These are phyloP conservation scores for Gymnogyps californianus DNA, from an alignment of 2,113 vertebrate genomes.

Conservation along the genomic window DNA sequence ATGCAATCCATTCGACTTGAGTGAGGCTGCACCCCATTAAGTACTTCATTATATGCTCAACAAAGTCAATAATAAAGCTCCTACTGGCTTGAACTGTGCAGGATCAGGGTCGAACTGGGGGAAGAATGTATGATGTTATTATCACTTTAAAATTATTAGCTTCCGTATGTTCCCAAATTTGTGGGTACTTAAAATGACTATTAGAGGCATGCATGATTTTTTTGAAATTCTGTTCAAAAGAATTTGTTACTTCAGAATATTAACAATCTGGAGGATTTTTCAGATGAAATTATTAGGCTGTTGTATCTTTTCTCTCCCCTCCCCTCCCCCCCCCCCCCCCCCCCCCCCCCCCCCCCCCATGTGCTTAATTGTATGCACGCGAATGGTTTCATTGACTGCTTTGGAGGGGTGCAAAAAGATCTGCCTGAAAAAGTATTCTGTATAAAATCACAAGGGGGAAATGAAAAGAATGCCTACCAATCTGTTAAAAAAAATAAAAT, in stretches of 20 bases:
- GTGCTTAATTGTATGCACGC: constrained; percentile 34
- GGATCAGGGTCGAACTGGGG: not conserved
- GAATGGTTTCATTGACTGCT: constrained; percentile 52
- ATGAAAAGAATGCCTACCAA: constrained; percentile 53
- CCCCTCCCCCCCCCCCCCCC: no score
- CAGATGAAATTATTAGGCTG: not conserved
- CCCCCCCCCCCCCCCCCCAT: not conserved
- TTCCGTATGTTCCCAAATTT: not conserved
- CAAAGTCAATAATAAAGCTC: not conserved
- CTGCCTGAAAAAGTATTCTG: constrained; percentile 42
- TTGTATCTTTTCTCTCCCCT: not conserved
- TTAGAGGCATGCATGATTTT: not conserved
- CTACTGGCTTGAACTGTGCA: not conserved
- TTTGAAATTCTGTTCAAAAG: not conserved
- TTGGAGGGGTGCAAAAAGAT: constrained; percentile 17
- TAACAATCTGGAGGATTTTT: not conserved
- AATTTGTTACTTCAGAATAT: constrained; percentile 1
- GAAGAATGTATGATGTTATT: not conserved
- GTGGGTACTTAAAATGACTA: not conserved
- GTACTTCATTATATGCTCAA: not conserved
- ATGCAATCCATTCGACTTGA: not conserved
- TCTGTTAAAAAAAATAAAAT: constrained; percentile 67
- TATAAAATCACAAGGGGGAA: constrained; percentile 44
- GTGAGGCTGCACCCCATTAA: not conserved
- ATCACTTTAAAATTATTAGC: not conserved